Conservation (phyloP, 53 echinoderm and acorn worm species). For the Luidia sarsii region DNA sequence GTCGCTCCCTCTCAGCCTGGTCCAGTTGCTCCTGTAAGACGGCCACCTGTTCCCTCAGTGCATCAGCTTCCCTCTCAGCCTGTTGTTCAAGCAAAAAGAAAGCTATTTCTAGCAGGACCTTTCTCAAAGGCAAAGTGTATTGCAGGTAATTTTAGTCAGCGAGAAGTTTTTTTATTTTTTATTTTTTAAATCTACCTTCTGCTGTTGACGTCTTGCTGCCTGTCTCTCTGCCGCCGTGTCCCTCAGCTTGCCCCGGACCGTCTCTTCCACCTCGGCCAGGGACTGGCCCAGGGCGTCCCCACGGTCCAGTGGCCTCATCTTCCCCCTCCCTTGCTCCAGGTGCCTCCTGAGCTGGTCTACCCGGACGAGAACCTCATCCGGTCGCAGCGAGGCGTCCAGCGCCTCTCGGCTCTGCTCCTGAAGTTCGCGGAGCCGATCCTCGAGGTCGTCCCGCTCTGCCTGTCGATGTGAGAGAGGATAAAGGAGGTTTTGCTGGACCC, state of each 20-base stretch:
- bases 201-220: conserved; percentile 56
- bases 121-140: not conserved
- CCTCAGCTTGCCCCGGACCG: conserved; percentile 57
- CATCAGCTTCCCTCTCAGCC: conserved; percentile 66
- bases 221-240: conserved; percentile 59
- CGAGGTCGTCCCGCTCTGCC: conserved; percentile 60
- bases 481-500: not conserved
- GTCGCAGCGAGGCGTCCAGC: conserved; percentile 65
- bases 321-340: conserved; percentile 36
- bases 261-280: conserved; percentile 69
- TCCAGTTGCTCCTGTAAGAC: conserved; percentile 54
- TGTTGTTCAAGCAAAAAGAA: not conserved
- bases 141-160: too few relatives aligned
- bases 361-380: conserved; percentile 78
- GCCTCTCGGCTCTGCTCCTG: conserved; percentile 57
- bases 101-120: not conserved
- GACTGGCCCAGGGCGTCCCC: conserved; percentile 74
- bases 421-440: conserved; percentile 33
- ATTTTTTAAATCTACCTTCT: conserved; percentile 53
- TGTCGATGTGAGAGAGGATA: not conserved
- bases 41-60: conserved; percentile 56
- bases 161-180: not conserved
- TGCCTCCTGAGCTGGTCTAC: conserved; percentile 50
- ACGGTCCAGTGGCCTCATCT: conserved; percentile 51
- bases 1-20: conserved; percentile 22